Evolutionary conservation across 2,888 invertebrate genomes (phyloP).

Genomic region (Zygothrica quintamaculata): DNA sequence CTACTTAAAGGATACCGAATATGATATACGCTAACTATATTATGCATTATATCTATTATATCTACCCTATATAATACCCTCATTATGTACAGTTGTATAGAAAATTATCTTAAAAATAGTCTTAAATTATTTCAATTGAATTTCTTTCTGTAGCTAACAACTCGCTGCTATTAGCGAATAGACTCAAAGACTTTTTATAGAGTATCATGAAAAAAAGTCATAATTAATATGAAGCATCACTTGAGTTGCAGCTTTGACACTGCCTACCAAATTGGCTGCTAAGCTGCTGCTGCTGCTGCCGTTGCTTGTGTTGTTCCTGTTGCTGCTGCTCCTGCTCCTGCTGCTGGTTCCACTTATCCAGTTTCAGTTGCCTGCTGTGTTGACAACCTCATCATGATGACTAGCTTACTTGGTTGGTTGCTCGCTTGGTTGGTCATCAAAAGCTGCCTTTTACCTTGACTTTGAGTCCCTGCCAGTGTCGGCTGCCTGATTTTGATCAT

Average conservation of each 20-base stretch:
- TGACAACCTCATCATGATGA: constrained; percentile 73
- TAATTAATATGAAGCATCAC: constrained; percentile 54
- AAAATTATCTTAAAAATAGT: too few relatives aligned
- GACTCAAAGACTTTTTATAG: neutral
- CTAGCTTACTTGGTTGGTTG: constrained; percentile 20
- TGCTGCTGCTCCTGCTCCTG: neutral
- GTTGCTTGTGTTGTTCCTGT: neutral
- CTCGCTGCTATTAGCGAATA: too few relatives aligned
- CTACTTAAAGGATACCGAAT: too few relatives aligned
- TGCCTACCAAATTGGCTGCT: constrained; percentile 57
- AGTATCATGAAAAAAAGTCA: constrained; percentile 34
- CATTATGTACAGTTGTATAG: too few relatives aligned
- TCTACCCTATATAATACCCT: too few relatives aligned
- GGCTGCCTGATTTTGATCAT: constrained; percentile 76
- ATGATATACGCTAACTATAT: too few relatives aligned
- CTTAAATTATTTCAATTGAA: too few relatives aligned
- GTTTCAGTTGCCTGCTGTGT: constrained; percentile 32
- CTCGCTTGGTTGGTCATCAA: constrained; percentile 44
- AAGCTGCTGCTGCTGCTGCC: constrained; percentile 19
- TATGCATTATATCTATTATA: too few relatives aligned
- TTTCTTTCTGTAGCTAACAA: too few relatives aligned
- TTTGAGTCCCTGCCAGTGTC: constrained; percentile 43
- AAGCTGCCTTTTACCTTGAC: constrained; percentile 48
- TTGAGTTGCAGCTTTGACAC: constrained; percentile 54
- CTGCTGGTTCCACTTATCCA: constrained; percentile 27